Evolutionary conservation across 2,113 vertebrate species (phyloP).

Genomic region (Xiphophorus hellerii): DNA sequence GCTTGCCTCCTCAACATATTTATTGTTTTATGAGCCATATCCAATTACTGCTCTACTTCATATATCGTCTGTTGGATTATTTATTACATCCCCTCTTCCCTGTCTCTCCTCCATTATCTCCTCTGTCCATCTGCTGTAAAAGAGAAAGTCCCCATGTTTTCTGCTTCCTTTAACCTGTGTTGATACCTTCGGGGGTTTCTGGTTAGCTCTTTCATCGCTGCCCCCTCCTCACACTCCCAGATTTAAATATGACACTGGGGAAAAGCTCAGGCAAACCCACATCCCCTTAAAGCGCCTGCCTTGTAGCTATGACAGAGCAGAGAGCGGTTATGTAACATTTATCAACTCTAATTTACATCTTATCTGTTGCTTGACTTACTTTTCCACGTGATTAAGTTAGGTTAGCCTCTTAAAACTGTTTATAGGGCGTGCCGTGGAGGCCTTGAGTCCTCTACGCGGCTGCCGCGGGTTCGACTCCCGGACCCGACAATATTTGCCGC

Average conservation of each 20-base stretch:
- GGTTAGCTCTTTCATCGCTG: constrained; percentile 38
- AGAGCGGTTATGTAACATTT: constrained; percentile 2
- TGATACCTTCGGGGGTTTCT: not conserved
- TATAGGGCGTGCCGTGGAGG: too few species aligned
- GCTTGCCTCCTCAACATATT: constrained; percentile 1
- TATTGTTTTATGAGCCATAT: not conserved
- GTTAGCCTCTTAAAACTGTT: too few species aligned
- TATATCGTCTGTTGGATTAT: constrained; percentile 58
- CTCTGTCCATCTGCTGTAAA: not conserved
- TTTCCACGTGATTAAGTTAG: too few species aligned
- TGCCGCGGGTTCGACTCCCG: too few species aligned
- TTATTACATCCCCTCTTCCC: constrained; percentile 25
- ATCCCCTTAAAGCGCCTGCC: not conserved
- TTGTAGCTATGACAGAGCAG: not conserved
- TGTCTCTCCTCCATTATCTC: constrained; percentile 10
- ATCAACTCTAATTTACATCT: not conserved
- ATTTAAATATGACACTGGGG: constrained; percentile 49
- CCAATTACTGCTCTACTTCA: constrained; percentile 25
- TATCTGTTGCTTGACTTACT: not conserved
- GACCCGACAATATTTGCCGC: too few species aligned
- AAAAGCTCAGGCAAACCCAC: constrained; percentile 5
- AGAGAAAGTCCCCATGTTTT: not conserved
- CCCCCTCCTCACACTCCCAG: constrained; percentile 4
- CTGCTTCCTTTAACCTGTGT: constrained; percentile 39
- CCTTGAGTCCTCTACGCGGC: too few species aligned